Base-by-base conservation (phyloP, 2,113 vertebrate species). In the Chauna torquata region DNA sequence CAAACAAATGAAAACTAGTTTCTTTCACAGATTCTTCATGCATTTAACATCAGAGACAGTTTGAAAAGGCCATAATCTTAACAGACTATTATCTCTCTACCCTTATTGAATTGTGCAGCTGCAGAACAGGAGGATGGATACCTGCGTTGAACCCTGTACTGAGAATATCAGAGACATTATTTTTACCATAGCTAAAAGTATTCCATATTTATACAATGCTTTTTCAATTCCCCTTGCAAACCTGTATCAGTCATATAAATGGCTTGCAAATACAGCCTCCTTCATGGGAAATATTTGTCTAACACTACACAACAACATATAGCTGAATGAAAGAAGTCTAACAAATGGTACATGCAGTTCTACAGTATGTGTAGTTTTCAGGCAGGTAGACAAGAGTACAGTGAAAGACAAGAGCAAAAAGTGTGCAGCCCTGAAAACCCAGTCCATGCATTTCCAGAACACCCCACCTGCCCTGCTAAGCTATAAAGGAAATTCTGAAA, bases 401-500 rank as follows among this genome's bases (percentile, higher is more conserved):
- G 36, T 49, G 27, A 45, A 78, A 74, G n/a, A 55, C 45, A 64
- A 59, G 54, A 47, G 32, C 8, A 87, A 72, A 84, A 42, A 36
- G 5, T 20, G 5, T 8, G 40, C 30, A 83, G 45, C 64, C 6
- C 34, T 61, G 50, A 85, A 87, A 94, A 64, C 1, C 12, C 16
- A 69, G 24, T n/a, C 75, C 47, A 62, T 12, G 27, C 19, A 49
- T 77, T 74, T 81, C 8, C 16, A 57, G 13, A 44, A 42, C 9
- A n/a, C 16, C 11, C 15, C 28, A 34, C 18, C 11, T 6, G 23
- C 8, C 54, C n/a, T 64, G 14, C 5, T 0, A 3, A 72, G 8
- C 47, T 58, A 3, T 17, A 38, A 54, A 6, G 5, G 3, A 59
- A 90, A 80, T 72, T 81, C 23, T 77, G 15, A 62, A 76, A 86